Evolutionary conservation across 2,888 invertebrate genomes (phyloP).

Genomic region (Cryptosula pallasiana): DNA sequence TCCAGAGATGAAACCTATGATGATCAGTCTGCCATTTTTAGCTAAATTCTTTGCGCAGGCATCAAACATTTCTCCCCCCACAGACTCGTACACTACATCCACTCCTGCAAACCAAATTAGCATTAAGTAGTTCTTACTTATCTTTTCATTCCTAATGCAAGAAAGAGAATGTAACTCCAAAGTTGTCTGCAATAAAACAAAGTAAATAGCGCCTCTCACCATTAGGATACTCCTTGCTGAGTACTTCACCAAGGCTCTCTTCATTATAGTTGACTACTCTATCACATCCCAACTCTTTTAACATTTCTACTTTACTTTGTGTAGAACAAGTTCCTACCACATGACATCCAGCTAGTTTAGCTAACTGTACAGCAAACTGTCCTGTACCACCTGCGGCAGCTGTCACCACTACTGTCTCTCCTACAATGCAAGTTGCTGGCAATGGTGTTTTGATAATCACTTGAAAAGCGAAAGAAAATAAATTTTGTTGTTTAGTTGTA

Average conservation of each 20-base stretch:
- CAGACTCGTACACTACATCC: conserved; percentile 47
- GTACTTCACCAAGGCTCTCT: conserved; percentile 42
- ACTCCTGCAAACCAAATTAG: conserved; percentile 34
- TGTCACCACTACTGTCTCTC: conserved; percentile 43
- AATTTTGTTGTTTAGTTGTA: no score
- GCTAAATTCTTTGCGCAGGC: conserved; percentile 44
- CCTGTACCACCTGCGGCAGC: conserved; percentile 48
- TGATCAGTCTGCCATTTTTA: conserved; percentile 43
- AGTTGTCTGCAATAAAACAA: no score
- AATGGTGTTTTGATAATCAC: no score
- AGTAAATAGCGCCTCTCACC: no score
- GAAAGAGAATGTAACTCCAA: no score
- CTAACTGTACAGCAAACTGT: conserved; percentile 47
- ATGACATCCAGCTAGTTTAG: conserved; percentile 44
- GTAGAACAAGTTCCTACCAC: conserved; percentile 49
- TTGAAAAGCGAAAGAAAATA: no score
- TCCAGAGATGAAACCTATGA: conserved; percentile 48
- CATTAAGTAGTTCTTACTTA: no score
- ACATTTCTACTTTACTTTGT: conserved; percentile 43
- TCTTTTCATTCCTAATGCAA: no score
- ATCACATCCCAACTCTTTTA: conserved; percentile 48
- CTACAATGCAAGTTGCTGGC: conserved; percentile 27
- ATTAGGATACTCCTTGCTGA: conserved; percentile 45
- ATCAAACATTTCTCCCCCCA: conserved; percentile 48
- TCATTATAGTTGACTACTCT: conserved; percentile 48